phyloP scores from a whole-genome alignment of 2,113 vertebrate species.

The Ranitomeya imitator region DNA sequence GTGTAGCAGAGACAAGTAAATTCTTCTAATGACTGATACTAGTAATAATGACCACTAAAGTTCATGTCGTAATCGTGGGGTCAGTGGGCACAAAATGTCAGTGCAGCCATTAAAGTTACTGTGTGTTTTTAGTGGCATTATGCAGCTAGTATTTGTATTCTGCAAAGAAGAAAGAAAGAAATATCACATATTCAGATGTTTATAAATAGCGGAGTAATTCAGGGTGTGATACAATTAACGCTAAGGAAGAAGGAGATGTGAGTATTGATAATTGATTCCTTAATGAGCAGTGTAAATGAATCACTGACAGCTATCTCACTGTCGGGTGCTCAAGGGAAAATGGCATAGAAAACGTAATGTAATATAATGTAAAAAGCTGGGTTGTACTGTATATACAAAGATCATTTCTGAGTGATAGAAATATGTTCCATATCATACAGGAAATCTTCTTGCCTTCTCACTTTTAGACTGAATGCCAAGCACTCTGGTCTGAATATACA shows the following conservation, averaged over 20 bases:
- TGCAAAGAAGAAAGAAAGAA: background rate
- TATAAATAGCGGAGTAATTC: background rate
- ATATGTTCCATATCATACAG: too few species aligned
- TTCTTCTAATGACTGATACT: background rate
- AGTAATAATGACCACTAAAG: constrained; percentile 27
- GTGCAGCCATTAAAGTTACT: background rate
- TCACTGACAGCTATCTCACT: background rate
- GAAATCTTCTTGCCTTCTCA: too few species aligned
- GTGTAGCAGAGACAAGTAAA: background rate
- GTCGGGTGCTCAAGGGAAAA: background rate
- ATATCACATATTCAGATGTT: background rate
- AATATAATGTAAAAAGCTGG: background rate
- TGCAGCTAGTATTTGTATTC: constrained; percentile 15
- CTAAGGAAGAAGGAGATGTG: background rate
- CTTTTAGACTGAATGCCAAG: too few species aligned
- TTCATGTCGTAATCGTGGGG: background rate
- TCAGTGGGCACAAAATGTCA: constrained; percentile 18
- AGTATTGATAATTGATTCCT: background rate
- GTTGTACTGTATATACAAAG: too few species aligned
- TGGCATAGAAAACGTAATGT: background rate
- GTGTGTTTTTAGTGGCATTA: constrained; percentile 5
- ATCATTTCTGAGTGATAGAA: too few species aligned
- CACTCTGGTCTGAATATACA: too few species aligned
- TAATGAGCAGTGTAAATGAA: background rate
- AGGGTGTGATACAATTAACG: background rate